Evolutionary conservation across 1,140 invertebrate species (phyloP), one percentile per base, ranked within the genome.

Genomic region (Cydia amplana): DNA sequence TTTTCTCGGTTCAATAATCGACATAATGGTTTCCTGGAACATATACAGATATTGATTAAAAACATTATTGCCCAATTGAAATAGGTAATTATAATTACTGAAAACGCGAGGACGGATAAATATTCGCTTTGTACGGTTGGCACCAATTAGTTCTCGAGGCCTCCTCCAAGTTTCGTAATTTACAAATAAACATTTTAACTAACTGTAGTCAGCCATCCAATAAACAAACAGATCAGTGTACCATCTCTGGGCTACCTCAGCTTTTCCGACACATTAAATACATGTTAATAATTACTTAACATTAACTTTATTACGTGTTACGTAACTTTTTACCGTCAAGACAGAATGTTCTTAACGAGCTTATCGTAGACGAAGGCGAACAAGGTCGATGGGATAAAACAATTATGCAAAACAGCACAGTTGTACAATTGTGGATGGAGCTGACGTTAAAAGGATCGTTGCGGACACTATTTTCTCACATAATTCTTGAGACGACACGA

Each of bases 381-480:
- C 67, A 70, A 43, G 40, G 67, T 43, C 10, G n/a, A 60, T 60
- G n/a, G 7, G n/a, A 70, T 70, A 36, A 70, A 70, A 70, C 32
- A 67, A 32, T 67, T 67, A 67, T 67, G 64, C 16, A 67, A 67
- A 49, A 46, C 40, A 43, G 70, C 9, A 14, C 18, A 80, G 67
- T 72, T 65, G 76, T 77, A 65, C 67, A 78, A 75, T 75, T 20
- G 63, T 65, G 74, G 72, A 73, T 18, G 16, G n/a, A 51, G 49
- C 49, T 74, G 75, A 78, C 72, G 46, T 49, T 43, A 78, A 67
- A 75, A 72, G 43, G 12, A 46, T 51, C 46, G 73, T 60, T 76
- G 74, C 55, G 72, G 75, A 76, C 74, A 65, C 51, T 36, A 46
- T 74, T 75, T 86, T 87, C 86, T 82, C 87, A 89, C 85, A 85